These are phyloP conservation scores for Drosophila arawakana DNA, from an alignment of 1,140 invertebrate species.

Conservation along the genomic window DNA sequence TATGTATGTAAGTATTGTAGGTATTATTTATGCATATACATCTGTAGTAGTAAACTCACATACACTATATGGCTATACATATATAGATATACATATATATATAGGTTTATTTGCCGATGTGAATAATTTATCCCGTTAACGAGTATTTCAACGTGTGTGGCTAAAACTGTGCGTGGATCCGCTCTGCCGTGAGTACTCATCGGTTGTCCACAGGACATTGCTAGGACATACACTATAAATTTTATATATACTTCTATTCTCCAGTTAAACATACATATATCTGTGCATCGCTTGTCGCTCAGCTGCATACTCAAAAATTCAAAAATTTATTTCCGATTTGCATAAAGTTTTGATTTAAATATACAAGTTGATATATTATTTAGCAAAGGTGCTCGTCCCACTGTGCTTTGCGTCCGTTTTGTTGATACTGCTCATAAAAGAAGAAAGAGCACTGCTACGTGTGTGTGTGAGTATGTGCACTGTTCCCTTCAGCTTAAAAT, in stretches of 20 bases:
- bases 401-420: too few species aligned
- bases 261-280: not conserved
- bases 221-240: not conserved
- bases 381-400: too few species aligned
- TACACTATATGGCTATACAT: not conserved
- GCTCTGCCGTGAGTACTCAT: not conserved
- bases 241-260: not conserved
- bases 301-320: too few species aligned
- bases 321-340: not conserved
- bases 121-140: not conserved
- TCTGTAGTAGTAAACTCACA: not conserved
- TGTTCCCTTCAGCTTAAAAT: too few species aligned
- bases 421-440: too few species aligned
- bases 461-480: too few species aligned
- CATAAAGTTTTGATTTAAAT: too few species aligned
- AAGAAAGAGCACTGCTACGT: too few species aligned
- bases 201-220: not conserved
- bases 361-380: too few species aligned
- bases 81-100: not conserved
- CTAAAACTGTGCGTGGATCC: constrained; percentile 25
- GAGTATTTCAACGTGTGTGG: not conserved
- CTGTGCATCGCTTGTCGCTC: too few species aligned
- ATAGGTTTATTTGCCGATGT: not conserved
- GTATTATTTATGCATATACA: constrained; percentile 6
- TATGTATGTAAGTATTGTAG: constrained; percentile 2